Evolutionary conservation across 1,140 invertebrate genomes (phyloP).

Genomic region (Bombus vancouverensis): DNA sequence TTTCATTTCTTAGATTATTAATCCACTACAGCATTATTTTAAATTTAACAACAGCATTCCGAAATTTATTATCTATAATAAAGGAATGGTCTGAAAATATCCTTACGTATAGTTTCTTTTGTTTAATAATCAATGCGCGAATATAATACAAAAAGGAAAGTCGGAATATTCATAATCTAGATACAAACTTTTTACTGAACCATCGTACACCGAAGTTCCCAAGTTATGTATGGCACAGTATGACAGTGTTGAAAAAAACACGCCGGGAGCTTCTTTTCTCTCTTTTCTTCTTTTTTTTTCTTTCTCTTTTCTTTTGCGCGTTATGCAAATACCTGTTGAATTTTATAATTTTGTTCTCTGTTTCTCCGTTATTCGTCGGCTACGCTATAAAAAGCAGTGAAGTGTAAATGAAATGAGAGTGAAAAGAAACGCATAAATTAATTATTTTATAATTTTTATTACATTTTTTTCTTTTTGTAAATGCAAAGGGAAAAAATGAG

Average conservation of each 20-base stretch:
- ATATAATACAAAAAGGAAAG: conserved; percentile 12
- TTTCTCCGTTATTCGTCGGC: background rate
- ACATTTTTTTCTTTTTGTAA: conserved; percentile 46
- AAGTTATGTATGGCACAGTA: conserved; percentile 58
- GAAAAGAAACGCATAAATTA: conserved; percentile 45
- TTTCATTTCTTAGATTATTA: background rate
- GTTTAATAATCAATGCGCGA: conserved; percentile 34
- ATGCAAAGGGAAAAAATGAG: conserved; percentile 34
- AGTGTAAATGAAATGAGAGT: conserved; percentile 16
- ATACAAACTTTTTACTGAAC: conserved; percentile 44
- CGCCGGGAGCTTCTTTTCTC: background rate
- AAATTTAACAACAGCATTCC: background rate
- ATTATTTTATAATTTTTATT: conserved; percentile 57
- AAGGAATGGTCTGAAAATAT: background rate
- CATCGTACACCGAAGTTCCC: conserved; percentile 28
- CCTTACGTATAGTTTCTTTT: background rate
- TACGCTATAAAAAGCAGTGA: background rate
- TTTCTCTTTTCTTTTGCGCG: background rate
- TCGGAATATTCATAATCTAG: background rate
- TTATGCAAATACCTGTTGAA: conserved; percentile 5
- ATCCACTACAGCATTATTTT: background rate
- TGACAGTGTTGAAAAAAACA: conserved; percentile 20
- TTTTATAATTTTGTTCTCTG: background rate
- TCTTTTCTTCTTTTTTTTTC: background rate
- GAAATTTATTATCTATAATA: background rate